A percentile compares a stretch with the other conserved stretches of the same genome.
Conservation (phyloP, 2,797 vertebrate genomes). For the Vireo griseus region DNA sequence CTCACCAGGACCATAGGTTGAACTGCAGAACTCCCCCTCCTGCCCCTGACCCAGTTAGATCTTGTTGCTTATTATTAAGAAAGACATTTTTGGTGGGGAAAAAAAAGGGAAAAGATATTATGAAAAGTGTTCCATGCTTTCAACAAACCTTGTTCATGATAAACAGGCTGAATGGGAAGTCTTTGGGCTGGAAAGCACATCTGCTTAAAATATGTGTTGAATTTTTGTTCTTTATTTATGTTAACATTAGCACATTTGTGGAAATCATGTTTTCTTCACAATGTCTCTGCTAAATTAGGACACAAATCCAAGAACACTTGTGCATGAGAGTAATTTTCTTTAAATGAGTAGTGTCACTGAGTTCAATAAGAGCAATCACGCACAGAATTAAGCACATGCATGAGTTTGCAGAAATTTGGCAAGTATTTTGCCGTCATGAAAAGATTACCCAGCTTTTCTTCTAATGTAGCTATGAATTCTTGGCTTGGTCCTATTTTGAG, state of each 20-base stretch:
- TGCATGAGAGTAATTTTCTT: slow-evolving; percentile 1
- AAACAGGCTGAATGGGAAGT: background rate
- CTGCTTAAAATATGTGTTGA: slow-evolving; percentile 6
- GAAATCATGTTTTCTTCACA: background rate
- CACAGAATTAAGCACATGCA: background rate
- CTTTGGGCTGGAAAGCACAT: background rate
- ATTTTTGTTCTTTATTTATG: background rate
- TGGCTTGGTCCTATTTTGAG: background rate
- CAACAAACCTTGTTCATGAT: background rate
- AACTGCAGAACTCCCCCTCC: background rate
- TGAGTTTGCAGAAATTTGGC: slow-evolving; percentile 11
- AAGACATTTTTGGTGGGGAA: background rate
- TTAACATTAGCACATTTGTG: background rate
- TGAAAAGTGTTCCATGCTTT: background rate
- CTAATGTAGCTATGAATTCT: background rate
- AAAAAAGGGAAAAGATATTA: background rate
- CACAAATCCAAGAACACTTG: background rate
- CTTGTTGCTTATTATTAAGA: background rate
- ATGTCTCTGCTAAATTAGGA: slow-evolving; percentile 12
- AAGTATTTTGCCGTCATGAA: background rate
- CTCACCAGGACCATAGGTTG: background rate
- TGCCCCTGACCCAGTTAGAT: fast-evolving
- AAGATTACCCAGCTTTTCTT: background rate
- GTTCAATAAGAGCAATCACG: background rate
- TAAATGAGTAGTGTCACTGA: background rate